Evolutionary conservation across 2,113 vertebrate genomes (phyloP).

Genomic region (Aegithalos caudatus): DNA sequence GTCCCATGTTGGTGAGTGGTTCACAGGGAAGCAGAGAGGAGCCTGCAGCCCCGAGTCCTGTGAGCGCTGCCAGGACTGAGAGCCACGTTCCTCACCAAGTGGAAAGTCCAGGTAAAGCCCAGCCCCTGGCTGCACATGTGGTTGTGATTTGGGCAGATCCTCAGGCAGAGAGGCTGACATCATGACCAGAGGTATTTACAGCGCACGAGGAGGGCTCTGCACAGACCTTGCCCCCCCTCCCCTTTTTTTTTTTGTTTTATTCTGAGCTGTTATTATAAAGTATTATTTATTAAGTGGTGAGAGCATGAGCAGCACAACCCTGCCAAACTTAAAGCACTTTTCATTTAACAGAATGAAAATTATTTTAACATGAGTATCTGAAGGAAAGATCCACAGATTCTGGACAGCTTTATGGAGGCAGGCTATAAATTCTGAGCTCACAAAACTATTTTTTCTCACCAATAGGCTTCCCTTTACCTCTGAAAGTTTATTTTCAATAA

Average conservation of each 20-base stretch:
- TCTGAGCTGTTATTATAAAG: conserved; percentile 37
- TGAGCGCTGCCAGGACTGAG: not conserved
- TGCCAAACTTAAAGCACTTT: conserved; percentile 59
- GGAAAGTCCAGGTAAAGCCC: conserved; percentile 53
- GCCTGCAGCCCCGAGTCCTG: not conserved
- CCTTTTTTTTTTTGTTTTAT: not conserved
- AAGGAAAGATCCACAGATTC: not conserved
- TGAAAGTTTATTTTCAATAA: conserved; percentile 18
- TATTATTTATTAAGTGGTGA: conserved; percentile 67
- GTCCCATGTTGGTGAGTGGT: not conserved
- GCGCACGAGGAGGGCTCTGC: not conserved
- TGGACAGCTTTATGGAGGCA: conserved; percentile 57
- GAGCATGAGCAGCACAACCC: conserved; percentile 48
- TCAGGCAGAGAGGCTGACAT: conserved; percentile 8
- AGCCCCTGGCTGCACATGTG: conserved; percentile 2
- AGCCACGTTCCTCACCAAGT: not conserved
- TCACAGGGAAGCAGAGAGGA: not conserved
- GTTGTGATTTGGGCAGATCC: conserved; percentile 32
- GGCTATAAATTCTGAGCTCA: conserved; percentile 42
- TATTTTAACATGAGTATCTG: conserved; percentile 59
- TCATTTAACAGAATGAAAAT: conserved; percentile 59
- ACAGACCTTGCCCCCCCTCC: not conserved
- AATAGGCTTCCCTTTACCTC: conserved; percentile 23
- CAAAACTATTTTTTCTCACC: conserved; percentile 40
- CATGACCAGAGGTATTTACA: conserved; percentile 39